Conservation (phyloP, 2,888 invertebrate genomes). For the Hypena proboscidalis region DNA sequence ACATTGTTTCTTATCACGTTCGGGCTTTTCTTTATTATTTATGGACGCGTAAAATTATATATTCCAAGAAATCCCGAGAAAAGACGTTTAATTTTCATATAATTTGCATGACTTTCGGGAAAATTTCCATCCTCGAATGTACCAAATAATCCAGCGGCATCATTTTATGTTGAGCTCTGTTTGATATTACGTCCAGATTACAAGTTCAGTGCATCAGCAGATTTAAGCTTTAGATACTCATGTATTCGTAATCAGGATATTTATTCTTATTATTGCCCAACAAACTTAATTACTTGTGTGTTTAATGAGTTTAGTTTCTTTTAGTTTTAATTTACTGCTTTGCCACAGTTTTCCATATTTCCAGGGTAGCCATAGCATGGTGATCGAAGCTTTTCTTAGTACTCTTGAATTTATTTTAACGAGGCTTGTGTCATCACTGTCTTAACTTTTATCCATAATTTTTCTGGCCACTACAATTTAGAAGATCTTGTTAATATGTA, state of each 20-base stretch:
- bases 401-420: too few relatives aligned
- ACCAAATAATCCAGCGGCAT: conserved; percentile 7
- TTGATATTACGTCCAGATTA: too few relatives aligned
- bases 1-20: conserved; percentile 14
- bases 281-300: too few relatives aligned
- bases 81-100: conserved; percentile 34
- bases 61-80: conserved; percentile 24
- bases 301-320: too few relatives aligned
- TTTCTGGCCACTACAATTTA: neutral
- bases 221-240: too few relatives aligned
- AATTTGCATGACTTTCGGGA: conserved; percentile 10
- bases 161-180: neutral
- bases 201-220: too few relatives aligned
- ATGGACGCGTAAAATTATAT: conserved; percentile 24
- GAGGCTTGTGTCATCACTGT: conserved; percentile 1
- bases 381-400: too few relatives aligned
- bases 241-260: too few relatives aligned
- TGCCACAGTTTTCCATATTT: too few relatives aligned
- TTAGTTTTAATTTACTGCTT: too few relatives aligned
- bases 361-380: too few relatives aligned
- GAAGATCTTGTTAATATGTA: neutral
- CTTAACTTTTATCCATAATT: neutral
- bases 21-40: conserved; percentile 14
- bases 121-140: neutral
- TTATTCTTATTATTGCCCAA: too few relatives aligned